phyloP scores from a whole-genome alignment of 53 echinoderm and acorn worm species.

The Echinarachnius parma region DNA sequence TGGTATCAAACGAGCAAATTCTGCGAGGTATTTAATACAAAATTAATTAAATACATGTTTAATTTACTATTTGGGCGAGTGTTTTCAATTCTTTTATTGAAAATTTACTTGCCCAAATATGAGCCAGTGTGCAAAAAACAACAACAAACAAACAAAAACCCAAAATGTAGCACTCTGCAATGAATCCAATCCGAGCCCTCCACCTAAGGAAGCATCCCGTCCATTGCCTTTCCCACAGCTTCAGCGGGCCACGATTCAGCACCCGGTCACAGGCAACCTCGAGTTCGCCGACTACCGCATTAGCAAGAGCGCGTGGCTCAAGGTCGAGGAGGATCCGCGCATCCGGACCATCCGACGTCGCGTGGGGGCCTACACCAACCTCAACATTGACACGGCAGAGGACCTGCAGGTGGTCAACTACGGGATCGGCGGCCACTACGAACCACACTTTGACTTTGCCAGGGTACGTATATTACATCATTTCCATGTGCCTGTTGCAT shows the following conservation, averaged over 20 bases:
- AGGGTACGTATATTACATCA: slow-evolving; percentile 93
- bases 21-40: no score
- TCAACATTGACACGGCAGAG: slow-evolving; percentile 86
- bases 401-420: slow-evolving; percentile 98
- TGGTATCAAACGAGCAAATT: no score
- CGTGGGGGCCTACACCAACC: slow-evolving; percentile 59
- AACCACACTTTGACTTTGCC: slow-evolving; percentile 99
- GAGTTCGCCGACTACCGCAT: slow-evolving; percentile 99
- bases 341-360: slow-evolving; percentile 58
- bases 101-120: no score
- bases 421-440: slow-evolving; percentile 96
- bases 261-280: slow-evolving; percentile 94
- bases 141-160: no score
- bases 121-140: no score
- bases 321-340: slow-evolving; percentile 57
- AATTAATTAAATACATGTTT: no score
- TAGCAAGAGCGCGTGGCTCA: slow-evolving; percentile 98
- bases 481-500: no score
- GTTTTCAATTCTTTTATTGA: no score
- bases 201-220: no score
- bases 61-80: no score
- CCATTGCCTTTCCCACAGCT: slow-evolving; percentile 64
- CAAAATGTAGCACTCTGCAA: no score
- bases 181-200: no score
- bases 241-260: slow-evolving; percentile 98